phyloP scores from a whole-genome alignment of 2,113 vertebrate genomes.

The Eclectus roratus region DNA sequence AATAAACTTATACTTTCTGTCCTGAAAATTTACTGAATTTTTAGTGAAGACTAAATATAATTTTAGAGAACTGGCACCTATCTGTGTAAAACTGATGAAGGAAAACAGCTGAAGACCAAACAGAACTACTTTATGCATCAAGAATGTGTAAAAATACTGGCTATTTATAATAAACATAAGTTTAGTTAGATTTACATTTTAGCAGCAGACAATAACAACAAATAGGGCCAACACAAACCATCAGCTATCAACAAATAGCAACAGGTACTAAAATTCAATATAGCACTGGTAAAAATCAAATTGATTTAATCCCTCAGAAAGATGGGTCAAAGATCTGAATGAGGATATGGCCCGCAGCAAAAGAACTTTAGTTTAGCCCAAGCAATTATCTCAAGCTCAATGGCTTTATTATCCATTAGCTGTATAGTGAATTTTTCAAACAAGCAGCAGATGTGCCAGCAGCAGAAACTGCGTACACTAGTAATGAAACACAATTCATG shows the following conservation, averaged over 20 bases:
- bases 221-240: background rate
- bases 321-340: background rate
- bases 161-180: background rate
- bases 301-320: background rate
- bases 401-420: conserved; percentile 45
- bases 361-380: conserved; percentile 11
- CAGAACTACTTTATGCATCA: background rate
- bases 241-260: background rate
- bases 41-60: background rate
- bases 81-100: background rate
- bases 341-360: background rate
- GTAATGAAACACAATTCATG: conserved; percentile 32
- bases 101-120: background rate
- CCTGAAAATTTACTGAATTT: background rate
- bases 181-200: background rate
- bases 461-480: background rate
- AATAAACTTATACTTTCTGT: background rate
- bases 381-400: conserved; percentile 21
- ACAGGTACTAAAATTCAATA: background rate
- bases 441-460: conserved; percentile 10
- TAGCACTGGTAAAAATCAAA: background rate
- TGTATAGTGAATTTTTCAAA: background rate
- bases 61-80: background rate
- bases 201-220: background rate
- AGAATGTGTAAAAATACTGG: background rate